Base-by-base conservation (phyloP, 64 coral and sea anemone genomes). In the Montipora cactus region DNA sequence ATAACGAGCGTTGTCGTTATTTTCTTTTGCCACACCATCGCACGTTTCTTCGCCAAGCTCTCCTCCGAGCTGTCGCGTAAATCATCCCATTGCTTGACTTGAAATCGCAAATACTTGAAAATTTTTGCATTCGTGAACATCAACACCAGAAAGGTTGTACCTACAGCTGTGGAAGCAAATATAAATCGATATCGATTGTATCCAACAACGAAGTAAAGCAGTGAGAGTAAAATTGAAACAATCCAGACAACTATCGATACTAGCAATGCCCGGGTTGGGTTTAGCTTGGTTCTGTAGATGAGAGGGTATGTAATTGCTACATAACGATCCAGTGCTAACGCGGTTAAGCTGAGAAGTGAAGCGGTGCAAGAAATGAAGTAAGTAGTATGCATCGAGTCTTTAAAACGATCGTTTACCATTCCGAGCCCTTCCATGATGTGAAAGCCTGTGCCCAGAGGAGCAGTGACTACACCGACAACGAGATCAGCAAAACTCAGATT, bases 321-420 rank as follows among this genome's bases (percentile, higher is more conserved):
- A 74, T 90, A 96, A 13, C 90, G 84, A 53, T 96, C 95, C 44
- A 96, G 12, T 18, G 95, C 92, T 8, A 96, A 67, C 7, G 95
- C 90, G 13, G 78, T 64, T 4, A 96, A 87, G 49, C 95, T 96
- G 62, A 96, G 81, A 13, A 96, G 79, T 18, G 95, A 96, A 11
- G 95, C 95, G 2, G 95, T 96, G 49, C 95, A 96, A 0, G 90
- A 79, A 16, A 93, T 79, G 49, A 96, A 96, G 59, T 90, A 93
- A 37, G 87, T 89, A 70, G 93, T 87, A 16, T 90, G 91, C 76
- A 96, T 69, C 1, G 19, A 15, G 4, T 51, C 20, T 79, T 53
- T 37, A 8, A 67, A 51, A 0, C 50, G 64, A 16, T 83, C 19
- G 7, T 47, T 79, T 44, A 21, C 48, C 3, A 47, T 44, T 6